Percentiles rank a stretch among this genome's conserved stretches.
These are phyloP conservation scores for Lagodon rhomboides DNA, from an alignment of 2,797 vertebrate species.

Conservation along the genomic window DNA sequence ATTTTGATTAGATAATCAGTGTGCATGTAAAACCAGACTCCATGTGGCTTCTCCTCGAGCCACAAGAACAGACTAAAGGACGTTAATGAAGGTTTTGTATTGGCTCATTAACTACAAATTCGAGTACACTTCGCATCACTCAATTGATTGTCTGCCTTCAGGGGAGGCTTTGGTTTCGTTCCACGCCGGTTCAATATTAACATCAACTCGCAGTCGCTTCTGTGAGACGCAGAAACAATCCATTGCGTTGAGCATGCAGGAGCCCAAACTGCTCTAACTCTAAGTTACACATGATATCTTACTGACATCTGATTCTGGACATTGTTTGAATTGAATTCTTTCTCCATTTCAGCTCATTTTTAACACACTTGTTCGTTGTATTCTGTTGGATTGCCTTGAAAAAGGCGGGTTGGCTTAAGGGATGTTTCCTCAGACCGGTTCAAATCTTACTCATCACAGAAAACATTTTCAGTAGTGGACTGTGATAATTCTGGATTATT, in stretches of 20 bases:
- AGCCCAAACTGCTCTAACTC: no score
- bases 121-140: background rate
- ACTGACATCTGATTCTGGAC: no score
- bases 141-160: background rate
- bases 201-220: background rate
- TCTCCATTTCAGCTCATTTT: no score
- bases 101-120: conserved; percentile 15
- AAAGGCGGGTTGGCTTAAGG: no score
- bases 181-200: background rate
- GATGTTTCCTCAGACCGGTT: no score
- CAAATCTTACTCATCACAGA: no score
- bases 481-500: no score
- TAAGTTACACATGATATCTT: no score
- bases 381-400: no score
- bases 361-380: no score
- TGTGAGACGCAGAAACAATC: background rate
- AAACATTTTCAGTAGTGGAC: no score
- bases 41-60: background rate
- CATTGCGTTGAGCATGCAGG: background rate
- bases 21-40: background rate
- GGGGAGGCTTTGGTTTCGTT: background rate
- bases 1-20: background rate
- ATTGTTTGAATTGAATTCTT: no score
- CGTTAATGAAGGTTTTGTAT: conserved; percentile 21
- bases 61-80: conserved; percentile 10